Conservation (phyloP, 2,797 vertebrate species). For the Craterocephalus amniculus region DNA sequence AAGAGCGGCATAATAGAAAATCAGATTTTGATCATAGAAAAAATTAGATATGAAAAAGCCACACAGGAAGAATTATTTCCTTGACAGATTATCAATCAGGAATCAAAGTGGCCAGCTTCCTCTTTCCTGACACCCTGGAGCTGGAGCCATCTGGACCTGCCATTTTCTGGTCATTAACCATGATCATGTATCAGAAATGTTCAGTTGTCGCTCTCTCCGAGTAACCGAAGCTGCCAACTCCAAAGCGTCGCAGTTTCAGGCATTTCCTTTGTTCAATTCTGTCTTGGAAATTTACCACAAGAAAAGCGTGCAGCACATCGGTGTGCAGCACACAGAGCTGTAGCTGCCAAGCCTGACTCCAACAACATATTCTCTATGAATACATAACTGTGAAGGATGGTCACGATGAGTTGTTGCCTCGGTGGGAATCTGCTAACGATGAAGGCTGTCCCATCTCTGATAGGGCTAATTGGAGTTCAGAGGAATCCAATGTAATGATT, state of each 20-base stretch:
- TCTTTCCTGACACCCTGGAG: constrained; percentile 63
- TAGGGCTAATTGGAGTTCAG: constrained; percentile 78
- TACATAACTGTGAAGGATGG: constrained; percentile 56
- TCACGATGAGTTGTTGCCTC: constrained; percentile 51
- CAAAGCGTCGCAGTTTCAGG: constrained; percentile 32
- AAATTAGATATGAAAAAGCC: constrained; percentile 22
- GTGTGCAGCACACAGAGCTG: constrained; percentile 41
- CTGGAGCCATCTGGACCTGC: constrained; percentile 71
- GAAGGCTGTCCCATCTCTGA: constrained; percentile 66
- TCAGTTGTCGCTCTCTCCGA: constrained; percentile 28
- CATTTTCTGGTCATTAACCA: constrained; percentile 69
- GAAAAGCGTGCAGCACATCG: constrained; percentile 43
- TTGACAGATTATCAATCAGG: constrained; percentile 67
- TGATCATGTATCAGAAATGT: constrained; percentile 31
- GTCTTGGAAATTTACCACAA: constrained; percentile 29
- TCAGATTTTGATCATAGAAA: constrained; percentile 18
- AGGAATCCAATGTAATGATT: constrained; percentile 75
- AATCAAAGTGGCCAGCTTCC: constrained; percentile 58
- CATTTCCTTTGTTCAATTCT: constrained; percentile 50
- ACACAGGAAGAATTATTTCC: constrained; percentile 32
- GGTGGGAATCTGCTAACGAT: constrained; percentile 64
- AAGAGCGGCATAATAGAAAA: constrained; percentile 15
- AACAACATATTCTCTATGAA: constrained; percentile 41
- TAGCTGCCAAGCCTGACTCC: constrained; percentile 45
- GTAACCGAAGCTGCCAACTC: constrained; percentile 28